phyloP scores from a whole-genome alignment of 92 coral and sea anemone species.

The Zoanthus sociatus region DNA sequence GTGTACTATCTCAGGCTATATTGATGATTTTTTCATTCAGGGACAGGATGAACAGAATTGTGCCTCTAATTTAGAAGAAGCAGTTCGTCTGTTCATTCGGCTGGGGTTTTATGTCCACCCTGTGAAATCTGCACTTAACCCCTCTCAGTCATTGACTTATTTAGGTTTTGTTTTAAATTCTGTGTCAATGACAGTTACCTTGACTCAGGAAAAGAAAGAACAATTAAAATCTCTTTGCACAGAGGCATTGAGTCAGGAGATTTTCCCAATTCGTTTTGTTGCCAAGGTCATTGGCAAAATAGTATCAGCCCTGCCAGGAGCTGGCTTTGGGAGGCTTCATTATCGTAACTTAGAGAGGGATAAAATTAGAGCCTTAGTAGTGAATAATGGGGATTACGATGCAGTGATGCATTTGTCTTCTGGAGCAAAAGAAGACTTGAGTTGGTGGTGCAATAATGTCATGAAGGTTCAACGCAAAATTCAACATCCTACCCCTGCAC shows the following conservation, averaged over 20 bases:
- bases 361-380: slow-evolving; percentile 44
- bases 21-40: neutral
- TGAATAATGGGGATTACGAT: neutral
- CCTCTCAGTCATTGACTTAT: neutral
- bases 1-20: slow-evolving; percentile 1
- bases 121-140: neutral
- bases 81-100: neutral
- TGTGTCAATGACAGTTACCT: slow-evolving; percentile 1
- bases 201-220: slow-evolving; percentile 32
- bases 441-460: neutral
- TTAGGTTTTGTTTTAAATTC: slow-evolving; percentile 9
- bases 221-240: slow-evolving; percentile 8
- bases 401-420: neutral
- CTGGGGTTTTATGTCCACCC: neutral
- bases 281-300: slow-evolving; percentile 42
- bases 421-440: neutral
- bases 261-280: slow-evolving; percentile 18
- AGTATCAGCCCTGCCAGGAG: slow-evolving; percentile 57
- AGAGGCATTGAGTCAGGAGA: neutral
- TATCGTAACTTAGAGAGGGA: slow-evolving; percentile 56
- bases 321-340: slow-evolving; percentile 55
- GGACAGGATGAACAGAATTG: neutral
- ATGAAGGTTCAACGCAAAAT: too few species aligned
- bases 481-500: neutral
- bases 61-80: neutral